These are phyloP conservation scores for Myotis brandtii DNA, from an alignment of 2,113 vertebrate genomes.

Conservation along the genomic window DNA sequence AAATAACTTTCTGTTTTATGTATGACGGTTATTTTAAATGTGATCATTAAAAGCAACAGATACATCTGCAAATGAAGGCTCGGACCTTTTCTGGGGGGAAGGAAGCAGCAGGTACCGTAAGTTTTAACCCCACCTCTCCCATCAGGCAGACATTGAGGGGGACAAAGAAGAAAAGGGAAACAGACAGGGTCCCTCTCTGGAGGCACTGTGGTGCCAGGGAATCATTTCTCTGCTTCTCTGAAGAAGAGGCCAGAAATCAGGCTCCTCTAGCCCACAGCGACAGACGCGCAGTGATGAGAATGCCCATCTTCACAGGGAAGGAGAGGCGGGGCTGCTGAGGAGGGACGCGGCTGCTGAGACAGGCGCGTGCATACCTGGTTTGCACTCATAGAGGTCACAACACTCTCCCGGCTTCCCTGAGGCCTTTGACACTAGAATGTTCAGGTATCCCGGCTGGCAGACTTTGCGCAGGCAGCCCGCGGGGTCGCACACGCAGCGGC, in stretches of 20 bases:
- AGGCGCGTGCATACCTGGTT: conserved; percentile 88
- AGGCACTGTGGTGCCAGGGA: not conserved
- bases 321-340: not conserved
- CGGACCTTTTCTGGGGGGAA: not conserved
- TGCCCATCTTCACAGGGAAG: not conserved
- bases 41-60: conserved; percentile 13
- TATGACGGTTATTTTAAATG: not conserved
- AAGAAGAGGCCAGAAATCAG: not conserved
- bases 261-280: not conserved
- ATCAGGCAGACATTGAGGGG: not conserved
- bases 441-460: conserved; percentile 93
- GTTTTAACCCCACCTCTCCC: not conserved
- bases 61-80: not conserved
- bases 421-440: conserved; percentile 93
- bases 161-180: not conserved
- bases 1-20: not conserved
- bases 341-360: not conserved
- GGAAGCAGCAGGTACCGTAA: not conserved
- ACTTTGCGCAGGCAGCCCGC: conserved; percentile 94
- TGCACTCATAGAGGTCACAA: conserved; percentile 96
- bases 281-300: accelerated
- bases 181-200: not conserved
- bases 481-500: conserved; percentile 93
- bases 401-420: conserved; percentile 94
- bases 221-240: not conserved